A percentile compares a stretch with the other conserved stretches of the same genome.
Evolutionary conservation across 1,140 invertebrate genomes (phyloP).

Genomic region (Dufourea novaeangliae): DNA sequence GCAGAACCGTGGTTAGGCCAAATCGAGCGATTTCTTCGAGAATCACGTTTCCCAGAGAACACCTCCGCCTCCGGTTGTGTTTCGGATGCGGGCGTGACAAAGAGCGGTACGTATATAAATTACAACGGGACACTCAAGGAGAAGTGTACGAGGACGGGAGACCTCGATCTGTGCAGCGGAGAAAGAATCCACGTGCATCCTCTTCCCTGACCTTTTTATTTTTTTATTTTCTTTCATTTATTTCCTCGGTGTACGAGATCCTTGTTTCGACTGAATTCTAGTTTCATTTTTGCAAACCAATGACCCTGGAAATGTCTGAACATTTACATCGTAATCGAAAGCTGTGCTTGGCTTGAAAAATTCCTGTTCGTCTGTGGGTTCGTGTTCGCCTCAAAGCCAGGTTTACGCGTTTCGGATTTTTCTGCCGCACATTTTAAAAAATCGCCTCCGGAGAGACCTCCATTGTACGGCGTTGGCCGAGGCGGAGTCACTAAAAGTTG

Average conservation of each 20-base stretch:
- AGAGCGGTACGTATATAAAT: background rate
- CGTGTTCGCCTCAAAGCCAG: background rate
- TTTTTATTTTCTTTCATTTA: background rate
- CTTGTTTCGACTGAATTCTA: too few species aligned
- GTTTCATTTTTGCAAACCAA: too few species aligned
- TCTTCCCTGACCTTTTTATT: background rate
- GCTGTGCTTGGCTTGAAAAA: background rate
- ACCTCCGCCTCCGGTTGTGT: too few species aligned
- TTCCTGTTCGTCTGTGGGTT: background rate
- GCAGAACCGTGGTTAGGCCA: too few species aligned
- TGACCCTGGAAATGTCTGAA: too few species aligned
- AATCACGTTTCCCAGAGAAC: slow-evolving; percentile 23
- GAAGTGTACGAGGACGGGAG: slow-evolving; percentile 9
- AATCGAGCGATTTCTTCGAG: slow-evolving; percentile 37
- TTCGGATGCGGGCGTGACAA: background rate
- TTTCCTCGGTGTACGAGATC: too few species aligned
- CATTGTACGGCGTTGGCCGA: background rate
- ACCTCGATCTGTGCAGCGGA: background rate
- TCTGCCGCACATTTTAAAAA: background rate
- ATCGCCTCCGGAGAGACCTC: background rate
- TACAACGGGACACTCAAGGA: background rate
- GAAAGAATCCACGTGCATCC: background rate
- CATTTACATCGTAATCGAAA: too few species aligned
- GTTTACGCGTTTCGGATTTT: background rate
- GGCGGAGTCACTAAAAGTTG: background rate